Evolutionary conservation across 2,113 vertebrate species (phyloP).

Genomic region (Xerus inauris): DNA sequence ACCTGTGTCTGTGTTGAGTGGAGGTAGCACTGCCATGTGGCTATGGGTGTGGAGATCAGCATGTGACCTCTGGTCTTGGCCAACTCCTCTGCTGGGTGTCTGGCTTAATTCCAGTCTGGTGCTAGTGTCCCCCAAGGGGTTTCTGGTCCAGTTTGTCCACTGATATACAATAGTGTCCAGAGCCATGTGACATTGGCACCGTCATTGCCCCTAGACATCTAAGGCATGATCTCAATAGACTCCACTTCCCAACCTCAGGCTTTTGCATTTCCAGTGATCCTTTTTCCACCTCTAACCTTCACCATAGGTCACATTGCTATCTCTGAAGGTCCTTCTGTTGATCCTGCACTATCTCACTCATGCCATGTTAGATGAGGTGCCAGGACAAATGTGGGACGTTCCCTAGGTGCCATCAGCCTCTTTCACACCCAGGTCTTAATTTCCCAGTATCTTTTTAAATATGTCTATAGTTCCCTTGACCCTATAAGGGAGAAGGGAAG

Average conservation of each 20-base stretch:
- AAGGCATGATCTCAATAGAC: neutral
- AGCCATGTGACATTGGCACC: neutral
- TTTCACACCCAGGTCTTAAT: neutral
- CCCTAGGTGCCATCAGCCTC: neutral
- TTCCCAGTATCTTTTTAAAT: neutral
- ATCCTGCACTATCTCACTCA: neutral
- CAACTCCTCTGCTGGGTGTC: neutral
- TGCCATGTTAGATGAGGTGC: neutral
- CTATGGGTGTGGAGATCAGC: neutral
- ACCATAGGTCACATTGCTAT: neutral
- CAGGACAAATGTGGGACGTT: neutral
- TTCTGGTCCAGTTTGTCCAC: neutral
- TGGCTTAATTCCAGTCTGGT: neutral
- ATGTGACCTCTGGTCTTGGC: neutral
- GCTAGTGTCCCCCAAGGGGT: no score
- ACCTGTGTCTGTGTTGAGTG: neutral
- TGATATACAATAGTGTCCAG: neutral
- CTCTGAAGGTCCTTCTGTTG: neutral
- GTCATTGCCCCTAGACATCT: neutral
- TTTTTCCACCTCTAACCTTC: neutral
- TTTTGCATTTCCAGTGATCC: neutral
- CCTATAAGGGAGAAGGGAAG: neutral
- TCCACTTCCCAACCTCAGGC: neutral
- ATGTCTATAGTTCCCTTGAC: neutral
- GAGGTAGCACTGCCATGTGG: neutral